Evolutionary conservation across 2,113 vertebrate genomes (phyloP).

Genomic region (Ciconia boyciana): DNA sequence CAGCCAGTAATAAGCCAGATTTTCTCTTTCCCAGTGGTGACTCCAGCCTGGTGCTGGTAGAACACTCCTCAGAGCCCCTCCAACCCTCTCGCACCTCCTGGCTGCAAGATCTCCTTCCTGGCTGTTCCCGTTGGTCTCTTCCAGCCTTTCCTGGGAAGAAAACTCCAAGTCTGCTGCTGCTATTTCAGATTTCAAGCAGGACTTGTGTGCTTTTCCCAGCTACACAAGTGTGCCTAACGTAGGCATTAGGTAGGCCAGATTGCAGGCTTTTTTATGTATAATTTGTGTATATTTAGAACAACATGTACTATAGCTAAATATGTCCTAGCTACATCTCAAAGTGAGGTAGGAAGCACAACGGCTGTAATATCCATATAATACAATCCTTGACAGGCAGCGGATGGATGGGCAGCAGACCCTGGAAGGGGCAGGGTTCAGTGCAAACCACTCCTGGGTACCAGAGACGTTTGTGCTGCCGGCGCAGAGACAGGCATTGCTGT

Average conservation of each 20-base stretch:
- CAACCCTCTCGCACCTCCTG: neutral
- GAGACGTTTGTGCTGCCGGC: neutral
- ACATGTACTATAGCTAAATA: slow-evolving; percentile 17
- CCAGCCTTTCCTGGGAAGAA: neutral
- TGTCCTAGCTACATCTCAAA: neutral
- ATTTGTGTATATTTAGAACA: slow-evolving; percentile 49
- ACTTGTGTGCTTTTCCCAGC: slow-evolving; percentile 22
- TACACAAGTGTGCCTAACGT: neutral
- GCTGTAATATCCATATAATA: neutral
- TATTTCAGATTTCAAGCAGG: neutral
- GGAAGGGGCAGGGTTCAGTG: neutral
- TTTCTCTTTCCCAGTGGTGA: neutral
- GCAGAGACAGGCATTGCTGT: neutral
- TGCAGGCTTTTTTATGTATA: slow-evolving; percentile 1
- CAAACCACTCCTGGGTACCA: neutral
- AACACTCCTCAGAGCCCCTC: neutral
- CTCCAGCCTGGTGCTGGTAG: neutral
- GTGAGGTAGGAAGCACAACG: neutral
- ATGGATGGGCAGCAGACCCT: neutral
- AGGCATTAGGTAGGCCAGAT: slow-evolving; percentile 50
- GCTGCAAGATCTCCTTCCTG: neutral
- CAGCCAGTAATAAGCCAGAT: neutral
- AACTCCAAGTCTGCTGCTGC: neutral
- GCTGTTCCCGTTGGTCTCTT: neutral
- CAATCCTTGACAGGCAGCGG: neutral